Evolutionary conservation across 1,140 invertebrate genomes (phyloP).

Genomic region (Leptoteleia sp.): DNA sequence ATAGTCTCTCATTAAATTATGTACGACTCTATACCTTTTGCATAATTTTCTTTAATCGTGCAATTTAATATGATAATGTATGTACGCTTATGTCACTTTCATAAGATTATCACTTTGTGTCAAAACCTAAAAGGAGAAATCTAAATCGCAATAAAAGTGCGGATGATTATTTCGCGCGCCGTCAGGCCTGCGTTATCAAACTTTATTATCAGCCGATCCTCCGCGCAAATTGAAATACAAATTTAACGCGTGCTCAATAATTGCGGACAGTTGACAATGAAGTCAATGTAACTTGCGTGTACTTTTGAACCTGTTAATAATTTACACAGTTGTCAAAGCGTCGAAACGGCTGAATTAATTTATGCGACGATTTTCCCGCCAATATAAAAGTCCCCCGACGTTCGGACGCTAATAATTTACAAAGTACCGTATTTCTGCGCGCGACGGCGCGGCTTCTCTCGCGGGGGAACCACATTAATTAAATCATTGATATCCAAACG

Average conservation of each 20-base stretch:
- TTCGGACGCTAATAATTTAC: constrained; percentile 55
- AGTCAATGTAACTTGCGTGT: no score
- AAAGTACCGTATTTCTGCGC: constrained; percentile 44
- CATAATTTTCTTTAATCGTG: constrained; percentile 51
- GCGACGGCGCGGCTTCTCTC: constrained; percentile 3
- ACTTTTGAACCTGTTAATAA: constrained; percentile 9
- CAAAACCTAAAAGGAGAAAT: constrained; percentile 33
- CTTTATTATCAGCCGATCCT: constrained; percentile 10
- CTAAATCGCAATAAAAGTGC: constrained; percentile 29
- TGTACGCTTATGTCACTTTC: constrained; percentile 58
- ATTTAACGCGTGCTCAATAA: no score
- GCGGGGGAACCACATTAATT: constrained; percentile 58
- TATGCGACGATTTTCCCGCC: constrained; percentile 23
- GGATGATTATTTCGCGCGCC: background rate
- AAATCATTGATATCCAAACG: constrained; percentile 62
- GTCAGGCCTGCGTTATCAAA: constrained; percentile 6
- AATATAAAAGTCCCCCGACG: constrained; percentile 15
- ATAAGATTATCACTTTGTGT: constrained; percentile 45
- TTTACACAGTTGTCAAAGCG: constrained; percentile 17
- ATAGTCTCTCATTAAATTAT: constrained; percentile 49
- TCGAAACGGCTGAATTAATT: constrained; percentile 32
- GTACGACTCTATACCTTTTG: constrained; percentile 41
- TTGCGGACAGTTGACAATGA: background rate
- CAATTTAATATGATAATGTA: constrained; percentile 61
- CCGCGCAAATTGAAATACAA: background rate